Evolutionary conservation across 2,888 invertebrate species (phyloP).

Genomic region (Agrypnus murinus): DNA sequence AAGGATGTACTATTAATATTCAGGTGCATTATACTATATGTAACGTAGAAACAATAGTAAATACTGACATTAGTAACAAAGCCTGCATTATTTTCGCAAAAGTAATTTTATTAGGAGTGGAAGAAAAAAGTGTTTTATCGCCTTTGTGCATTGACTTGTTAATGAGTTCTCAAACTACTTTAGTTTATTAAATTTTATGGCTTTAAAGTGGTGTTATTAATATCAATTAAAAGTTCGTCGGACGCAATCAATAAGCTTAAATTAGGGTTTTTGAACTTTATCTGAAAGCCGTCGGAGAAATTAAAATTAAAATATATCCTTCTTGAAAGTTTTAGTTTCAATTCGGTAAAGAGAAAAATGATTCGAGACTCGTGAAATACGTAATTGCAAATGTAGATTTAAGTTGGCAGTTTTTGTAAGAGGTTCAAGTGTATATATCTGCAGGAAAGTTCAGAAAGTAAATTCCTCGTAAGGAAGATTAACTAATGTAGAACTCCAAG

Average conservation of each 20-base stretch:
- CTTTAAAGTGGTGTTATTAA: constrained; percentile 41
- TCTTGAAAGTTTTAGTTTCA: constrained; percentile 7
- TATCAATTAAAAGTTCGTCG: constrained; percentile 42
- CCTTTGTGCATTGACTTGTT: constrained; percentile 25
- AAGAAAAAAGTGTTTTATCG: constrained; percentile 1
- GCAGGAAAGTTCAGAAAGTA: constrained; percentile 49
- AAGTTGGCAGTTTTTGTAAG: constrained; percentile 31
- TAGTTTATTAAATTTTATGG: constrained; percentile 38
- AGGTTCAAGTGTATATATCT: constrained; percentile 41
- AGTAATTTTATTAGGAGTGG: no score
- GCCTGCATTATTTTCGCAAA: no score
- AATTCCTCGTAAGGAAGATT: constrained; percentile 50
- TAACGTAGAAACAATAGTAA: no score
- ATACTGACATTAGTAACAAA: no score
- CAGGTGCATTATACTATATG: no score
- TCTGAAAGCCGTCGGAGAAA: constrained; percentile 6
- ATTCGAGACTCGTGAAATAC: constrained; percentile 16
- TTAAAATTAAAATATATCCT: constrained; percentile 26
- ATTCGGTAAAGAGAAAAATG: neutral
- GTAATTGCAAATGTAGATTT: constrained; percentile 39
- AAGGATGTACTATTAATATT: no score
- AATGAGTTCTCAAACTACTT: constrained; percentile 40
- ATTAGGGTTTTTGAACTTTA: constrained; percentile 23
- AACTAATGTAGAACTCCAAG: constrained; percentile 57
- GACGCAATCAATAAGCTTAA: constrained; percentile 40